Base-by-base conservation (phyloP, 2,888 invertebrate species). In the Embidobia sp. region DNA sequence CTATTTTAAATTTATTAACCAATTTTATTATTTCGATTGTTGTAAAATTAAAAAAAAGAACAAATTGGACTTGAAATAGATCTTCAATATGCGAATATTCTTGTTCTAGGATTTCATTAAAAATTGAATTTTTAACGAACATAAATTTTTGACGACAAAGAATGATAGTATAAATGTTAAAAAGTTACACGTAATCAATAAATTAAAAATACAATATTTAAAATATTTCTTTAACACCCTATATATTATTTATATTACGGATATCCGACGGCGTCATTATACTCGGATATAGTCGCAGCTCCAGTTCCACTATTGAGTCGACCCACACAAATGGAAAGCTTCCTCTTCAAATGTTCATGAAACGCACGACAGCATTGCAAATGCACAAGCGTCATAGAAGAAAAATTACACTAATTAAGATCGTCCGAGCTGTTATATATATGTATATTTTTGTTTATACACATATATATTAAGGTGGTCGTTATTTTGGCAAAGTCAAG, bases 261-360 rank as follows among this genome's bases (percentile, higher is more conserved):
- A 74, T 74, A 74, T 74, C 73, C 73, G 73, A 74, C 66, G 66
- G 73, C 59, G 66, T 66, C 73, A 74, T 66, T 74, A 66, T 74
- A 74, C 73, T 74, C 51, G 66, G 64, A 74, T 74, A 74, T 74
- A 74, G 73, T 74, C 73, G 46, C 66, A 74, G 73, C 73, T 74
- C 73, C 59, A 74, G 66, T 66, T 74, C 53, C 73, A 74, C 73
- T 75, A 67, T 75, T 75, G 67, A 75, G 67, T 75, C 61, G 74
- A 75, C 67, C 55, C 51, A 69, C 57, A 63, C 64, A 69, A 76
- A 69, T 76, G 75, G 61, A 76, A 76, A 76, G 69, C 69, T 76
- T 76, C 75, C 69, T 69, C 69, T 76, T 64, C 69, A 55, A 76
- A 76, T 69, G 75, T 76, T 76, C 61, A 63, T 31, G 67, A 75